Conservation (phyloP, 2,113 vertebrate genomes). For the Acrocephalus kingi region DNA sequence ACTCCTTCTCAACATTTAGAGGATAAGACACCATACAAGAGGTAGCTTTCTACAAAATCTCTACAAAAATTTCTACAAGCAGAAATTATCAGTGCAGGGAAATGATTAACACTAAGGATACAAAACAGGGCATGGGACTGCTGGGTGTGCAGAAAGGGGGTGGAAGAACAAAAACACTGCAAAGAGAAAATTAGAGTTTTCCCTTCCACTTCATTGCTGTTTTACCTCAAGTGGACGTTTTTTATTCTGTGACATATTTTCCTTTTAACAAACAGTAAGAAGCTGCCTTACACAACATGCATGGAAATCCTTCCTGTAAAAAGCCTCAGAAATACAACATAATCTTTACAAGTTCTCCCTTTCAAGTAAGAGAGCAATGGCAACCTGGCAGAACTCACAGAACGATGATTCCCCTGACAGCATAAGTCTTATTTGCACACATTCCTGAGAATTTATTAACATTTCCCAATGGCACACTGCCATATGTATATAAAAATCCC, state of each 20-base stretch:
- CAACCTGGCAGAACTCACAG: neutral
- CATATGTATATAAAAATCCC: neutral
- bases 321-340: neutral
- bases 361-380: neutral
- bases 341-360: neutral
- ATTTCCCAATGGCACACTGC: neutral
- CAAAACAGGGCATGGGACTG: neutral
- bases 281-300: neutral
- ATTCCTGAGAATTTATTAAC: neutral
- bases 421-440: neutral
- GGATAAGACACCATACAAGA: neutral
- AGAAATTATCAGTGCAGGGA: neutral
- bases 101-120: neutral
- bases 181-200: neutral
- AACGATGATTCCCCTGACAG: neutral
- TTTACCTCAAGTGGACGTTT: neutral
- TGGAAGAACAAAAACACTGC: neutral
- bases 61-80: neutral
- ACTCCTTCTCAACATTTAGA: neutral
- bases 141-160: neutral
- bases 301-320: rapidly evolving
- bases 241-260: neutral
- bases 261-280: neutral
- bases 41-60: neutral
- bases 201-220: neutral